Conservation (phyloP, 1,140 invertebrate genomes). For the Liolophura sinensis region DNA sequence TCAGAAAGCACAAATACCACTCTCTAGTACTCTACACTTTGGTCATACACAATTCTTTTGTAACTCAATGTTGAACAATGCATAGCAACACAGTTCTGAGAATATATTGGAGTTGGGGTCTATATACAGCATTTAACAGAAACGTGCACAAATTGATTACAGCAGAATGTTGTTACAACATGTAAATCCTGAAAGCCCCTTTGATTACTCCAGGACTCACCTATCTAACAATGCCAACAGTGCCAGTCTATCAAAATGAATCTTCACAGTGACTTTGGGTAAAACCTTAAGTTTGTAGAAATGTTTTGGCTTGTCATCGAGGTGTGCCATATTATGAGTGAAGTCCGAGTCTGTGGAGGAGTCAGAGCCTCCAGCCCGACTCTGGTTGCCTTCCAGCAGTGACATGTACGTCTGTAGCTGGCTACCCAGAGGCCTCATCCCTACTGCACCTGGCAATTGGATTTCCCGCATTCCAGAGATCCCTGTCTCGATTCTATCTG, state of each 20-base stretch:
- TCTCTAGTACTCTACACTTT: too few species aligned
- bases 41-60: background rate
- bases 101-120: too few species aligned
- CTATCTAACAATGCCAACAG: slow-evolving; percentile 89
- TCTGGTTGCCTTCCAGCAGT: slow-evolving; percentile 32
- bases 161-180: too few species aligned
- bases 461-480: background rate
- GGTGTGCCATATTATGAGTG: slow-evolving; percentile 58
- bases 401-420: slow-evolving; percentile 6
- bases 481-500: slow-evolving; percentile 22
- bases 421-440: background rate
- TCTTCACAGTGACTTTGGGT: slow-evolving; percentile 64
- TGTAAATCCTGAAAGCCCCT: too few species aligned
- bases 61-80: too few species aligned
- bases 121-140: too few species aligned
- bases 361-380: slow-evolving; percentile 19
- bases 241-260: slow-evolving; percentile 89
- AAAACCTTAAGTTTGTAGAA: slow-evolving; percentile 86
- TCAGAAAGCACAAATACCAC: too few species aligned
- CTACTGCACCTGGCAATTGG: background rate
- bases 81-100: background rate
- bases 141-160: too few species aligned
- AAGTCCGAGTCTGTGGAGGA: slow-evolving; percentile 41
- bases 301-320: slow-evolving; percentile 65
- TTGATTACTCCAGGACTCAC: slow-evolving; percentile 29